Conservation (phyloP, 2,797 vertebrate species). For the Neosilurus hyrtlii region DNA sequence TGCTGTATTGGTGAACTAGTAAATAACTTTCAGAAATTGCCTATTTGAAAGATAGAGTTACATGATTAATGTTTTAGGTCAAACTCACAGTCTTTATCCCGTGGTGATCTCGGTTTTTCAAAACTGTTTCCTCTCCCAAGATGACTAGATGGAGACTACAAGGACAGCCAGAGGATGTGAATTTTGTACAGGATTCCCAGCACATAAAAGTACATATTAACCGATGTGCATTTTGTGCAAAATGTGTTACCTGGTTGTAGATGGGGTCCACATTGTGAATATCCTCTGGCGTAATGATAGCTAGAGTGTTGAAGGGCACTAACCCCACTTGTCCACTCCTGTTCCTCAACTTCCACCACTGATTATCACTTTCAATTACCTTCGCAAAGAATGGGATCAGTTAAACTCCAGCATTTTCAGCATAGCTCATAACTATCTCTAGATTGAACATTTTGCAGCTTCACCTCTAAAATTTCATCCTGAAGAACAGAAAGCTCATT, state of each 20-base stretch:
- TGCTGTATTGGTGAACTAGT: too few relatives aligned
- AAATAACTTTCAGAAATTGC: background rate
- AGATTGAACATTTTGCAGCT: background rate
- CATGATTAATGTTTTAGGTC: background rate
- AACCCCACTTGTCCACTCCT: constrained; percentile 89
- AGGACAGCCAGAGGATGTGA: constrained; percentile 3
- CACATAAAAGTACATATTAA: background rate
- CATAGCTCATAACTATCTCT: background rate
- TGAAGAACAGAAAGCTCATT: constrained; percentile 92
- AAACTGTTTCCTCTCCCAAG: constrained; percentile 70
- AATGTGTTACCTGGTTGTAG: constrained; percentile 51
- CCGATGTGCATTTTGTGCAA: background rate
- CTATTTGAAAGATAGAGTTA: background rate
- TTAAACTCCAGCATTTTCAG: background rate
- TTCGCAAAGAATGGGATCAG: constrained; percentile 58
- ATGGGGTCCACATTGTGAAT: constrained; percentile 52
- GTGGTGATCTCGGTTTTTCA: constrained; percentile 65
- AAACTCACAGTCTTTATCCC: constrained; percentile 75
- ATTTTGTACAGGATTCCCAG: background rate
- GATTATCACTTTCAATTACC: constrained; percentile 90
- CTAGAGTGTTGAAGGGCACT: constrained; percentile 88
- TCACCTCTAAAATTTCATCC: constrained; percentile 92
- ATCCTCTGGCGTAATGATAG: constrained; percentile 79
- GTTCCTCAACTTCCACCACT: constrained; percentile 95
- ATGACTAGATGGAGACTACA: constrained; percentile 60